Conservation (phyloP, 2,113 vertebrate genomes). For the human region GRCh38 chr6:141884001-141884500, state of each 20-base stretch:
- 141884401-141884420: neutral
- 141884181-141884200: neutral
- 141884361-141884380: neutral
- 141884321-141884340: neutral
- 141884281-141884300: neutral
- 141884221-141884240: neutral
- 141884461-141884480: neutral
- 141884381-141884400: neutral
- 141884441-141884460: neutral
- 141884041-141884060: neutral
- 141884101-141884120: neutral
- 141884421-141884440: neutral
- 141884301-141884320: neutral
- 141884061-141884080: neutral
- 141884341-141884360: neutral
- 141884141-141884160: neutral
- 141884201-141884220: neutral
- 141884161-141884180: neutral
- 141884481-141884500: neutral
- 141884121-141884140: neutral
- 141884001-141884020: neutral
- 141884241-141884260: neutral
- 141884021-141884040: neutral
- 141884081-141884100: neutral
- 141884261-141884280: neutral